Evolutionary conservation across 2,888 invertebrate species (phyloP).

Genomic region (Sphaerophoria rueppellii): DNA sequence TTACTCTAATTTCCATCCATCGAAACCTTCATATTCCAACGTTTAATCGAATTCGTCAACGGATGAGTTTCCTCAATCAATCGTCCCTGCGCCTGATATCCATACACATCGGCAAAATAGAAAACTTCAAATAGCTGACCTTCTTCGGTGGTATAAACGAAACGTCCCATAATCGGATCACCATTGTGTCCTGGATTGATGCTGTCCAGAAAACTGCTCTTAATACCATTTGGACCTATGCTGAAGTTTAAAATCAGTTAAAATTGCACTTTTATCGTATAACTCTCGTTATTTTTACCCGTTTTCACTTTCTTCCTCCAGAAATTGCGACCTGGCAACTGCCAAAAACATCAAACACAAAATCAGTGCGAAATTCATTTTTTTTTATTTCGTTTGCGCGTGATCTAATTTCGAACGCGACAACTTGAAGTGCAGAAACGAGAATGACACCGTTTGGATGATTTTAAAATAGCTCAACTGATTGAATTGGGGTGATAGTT

Average conservation of each 20-base stretch:
- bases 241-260: neutral
- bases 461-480: neutral
- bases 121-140: conserved; percentile 78
- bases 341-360: conserved; percentile 49
- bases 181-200: conserved; percentile 82
- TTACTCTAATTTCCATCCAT: neutral
- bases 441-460: neutral
- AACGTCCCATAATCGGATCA: conserved; percentile 84
- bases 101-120: conserved; percentile 82
- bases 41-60: neutral
- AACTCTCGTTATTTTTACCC: neutral
- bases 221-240: neutral
- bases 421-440: conserved; percentile 17
- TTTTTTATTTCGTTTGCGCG: conserved; percentile 11
- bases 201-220: conserved; percentile 82
- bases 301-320: conserved; percentile 21
- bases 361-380: conserved; percentile 53
- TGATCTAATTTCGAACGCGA: conserved; percentile 26
- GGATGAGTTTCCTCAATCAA: neutral
- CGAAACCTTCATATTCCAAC: neutral
- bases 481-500: neutral
- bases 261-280: neutral
- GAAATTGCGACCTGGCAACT: conserved; percentile 39
- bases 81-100: conserved; percentile 76
- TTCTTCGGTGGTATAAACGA: conserved; percentile 82